A percentile compares a stretch with the other conserved stretches of the same genome.
These are phyloP conservation scores for Rhea americana DNA, from an alignment of 2,113 vertebrate genomes.

Conservation along the genomic window DNA sequence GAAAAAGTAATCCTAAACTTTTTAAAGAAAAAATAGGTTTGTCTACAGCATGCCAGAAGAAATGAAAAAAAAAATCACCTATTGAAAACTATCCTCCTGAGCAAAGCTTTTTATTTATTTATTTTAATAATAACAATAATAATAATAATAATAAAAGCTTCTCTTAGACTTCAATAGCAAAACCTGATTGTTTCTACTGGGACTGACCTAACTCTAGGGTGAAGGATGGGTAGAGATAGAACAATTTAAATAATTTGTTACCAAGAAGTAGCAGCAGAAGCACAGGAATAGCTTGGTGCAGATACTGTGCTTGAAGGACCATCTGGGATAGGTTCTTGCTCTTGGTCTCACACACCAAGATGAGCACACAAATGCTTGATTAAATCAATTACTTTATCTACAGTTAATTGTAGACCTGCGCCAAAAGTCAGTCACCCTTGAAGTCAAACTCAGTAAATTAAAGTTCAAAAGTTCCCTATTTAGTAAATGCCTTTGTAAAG, in stretches of 20 bases:
- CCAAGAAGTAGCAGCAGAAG: neutral
- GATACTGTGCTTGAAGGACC: neutral
- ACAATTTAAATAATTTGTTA: neutral
- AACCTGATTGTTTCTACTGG: neutral
- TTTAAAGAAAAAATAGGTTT: neutral
- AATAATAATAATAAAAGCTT: no score
- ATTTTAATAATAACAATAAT: no score
- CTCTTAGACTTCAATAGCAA: neutral
- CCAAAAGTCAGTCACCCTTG: neutral
- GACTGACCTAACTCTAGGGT: neutral
- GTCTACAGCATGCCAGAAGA: neutral
- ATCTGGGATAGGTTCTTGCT: neutral
- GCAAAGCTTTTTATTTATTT: no score
- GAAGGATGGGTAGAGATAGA: neutral
- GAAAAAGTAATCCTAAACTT: neutral
- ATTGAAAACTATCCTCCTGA: neutral
- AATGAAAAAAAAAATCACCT: neutral
- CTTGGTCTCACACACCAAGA: neutral
- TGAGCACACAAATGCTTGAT: neutral
- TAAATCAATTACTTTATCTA: neutral
- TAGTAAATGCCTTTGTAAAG: neutral
- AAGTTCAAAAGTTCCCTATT: neutral
- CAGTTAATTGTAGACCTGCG: neutral
- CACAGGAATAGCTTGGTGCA: neutral
- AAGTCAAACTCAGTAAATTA: neutral